These are phyloP conservation scores for Hyphantria cunea DNA, from an alignment of 1,140 invertebrate species.

Conservation along the genomic window DNA sequence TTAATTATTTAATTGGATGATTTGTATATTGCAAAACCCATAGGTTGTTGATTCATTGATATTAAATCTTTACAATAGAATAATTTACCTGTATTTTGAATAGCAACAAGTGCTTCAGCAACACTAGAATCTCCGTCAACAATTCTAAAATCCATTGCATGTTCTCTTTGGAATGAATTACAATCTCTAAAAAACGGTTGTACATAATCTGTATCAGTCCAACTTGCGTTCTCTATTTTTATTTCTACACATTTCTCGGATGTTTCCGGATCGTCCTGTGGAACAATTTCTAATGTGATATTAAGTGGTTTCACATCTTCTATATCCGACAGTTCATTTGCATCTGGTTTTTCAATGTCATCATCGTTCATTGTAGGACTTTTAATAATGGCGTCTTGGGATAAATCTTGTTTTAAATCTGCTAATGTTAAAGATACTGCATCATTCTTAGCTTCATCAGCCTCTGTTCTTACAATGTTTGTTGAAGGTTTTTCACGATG, in stretches of 20 bases:
- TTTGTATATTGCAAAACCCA: no score
- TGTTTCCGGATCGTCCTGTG: constrained; percentile 21
- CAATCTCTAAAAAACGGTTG: constrained; percentile 55
- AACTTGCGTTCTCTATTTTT: constrained; percentile 48
- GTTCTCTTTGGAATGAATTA: constrained; percentile 46
- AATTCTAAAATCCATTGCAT: constrained; percentile 11
- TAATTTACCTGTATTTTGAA: constrained; percentile 48
- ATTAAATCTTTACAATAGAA: background rate
- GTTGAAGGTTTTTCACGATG: background rate
- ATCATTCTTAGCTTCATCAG: background rate
- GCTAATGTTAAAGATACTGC: background rate
- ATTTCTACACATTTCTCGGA: constrained; percentile 36
- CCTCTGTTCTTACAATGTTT: background rate
- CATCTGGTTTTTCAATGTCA: background rate
- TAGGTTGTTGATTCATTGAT: no score
- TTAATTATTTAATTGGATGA: no score
- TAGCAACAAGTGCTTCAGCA: constrained; percentile 43
- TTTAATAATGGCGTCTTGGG: background rate
- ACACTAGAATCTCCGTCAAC: constrained; percentile 50
- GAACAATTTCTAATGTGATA: constrained; percentile 1
- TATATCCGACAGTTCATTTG: background rate
- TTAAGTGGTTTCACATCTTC: constrained; percentile 14
- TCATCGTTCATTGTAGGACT: background rate
- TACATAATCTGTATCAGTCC: constrained; percentile 42
- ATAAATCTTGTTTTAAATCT: background rate